Base-by-base conservation (phyloP, 2,113 vertebrate genomes). In the Sebastes fasciatus region DNA sequence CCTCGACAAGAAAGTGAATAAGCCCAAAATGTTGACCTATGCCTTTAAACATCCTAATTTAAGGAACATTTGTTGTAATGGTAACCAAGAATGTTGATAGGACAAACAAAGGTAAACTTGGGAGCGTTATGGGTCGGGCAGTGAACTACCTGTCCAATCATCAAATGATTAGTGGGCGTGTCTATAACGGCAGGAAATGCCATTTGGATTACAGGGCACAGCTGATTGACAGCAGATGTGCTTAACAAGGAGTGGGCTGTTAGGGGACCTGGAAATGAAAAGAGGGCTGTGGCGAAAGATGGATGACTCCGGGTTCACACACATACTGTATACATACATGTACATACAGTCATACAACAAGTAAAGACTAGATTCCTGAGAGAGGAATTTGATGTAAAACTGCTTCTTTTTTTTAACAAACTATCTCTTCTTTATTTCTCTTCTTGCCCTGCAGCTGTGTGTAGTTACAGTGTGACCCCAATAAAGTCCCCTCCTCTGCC, bases 391-490 rank as follows among this genome's bases (percentile, higher is more conserved):
- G 57, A 83, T 71, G 73, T 73, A 82, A 84, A 92, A 79, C 54
- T 54, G 54, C 48, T 80, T 81, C 68, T 62, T 55, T 54, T 54
- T 61, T 10, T 3, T 26, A 26, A 46, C 73, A 82, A 83, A 85
- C 40, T 82, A 61, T 89, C 77, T 88, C 54, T 23, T 80, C 58
- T 85, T 88, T 64, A 82, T 83, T 83, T 72, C 63, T 80, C 69
- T 63, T 88, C 52, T 86, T 87, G 88, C 90, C 94, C 91, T 90
- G 90, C 94, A 96, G 95, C 95, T 96, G 94, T 92, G 92, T 89
- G 91, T 91, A 90, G 93, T 96, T 95, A 95, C 90, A 91, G 89
- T 93, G 92, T 95, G 95, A 96, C 95, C 94, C 93, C 94, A 94
- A 95, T 96, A 95, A 95, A 95, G 88, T 79, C 84, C 78, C 88